phyloP scores from a whole-genome alignment of 1,140 invertebrate genomes.

The Apis laboriosa region DNA sequence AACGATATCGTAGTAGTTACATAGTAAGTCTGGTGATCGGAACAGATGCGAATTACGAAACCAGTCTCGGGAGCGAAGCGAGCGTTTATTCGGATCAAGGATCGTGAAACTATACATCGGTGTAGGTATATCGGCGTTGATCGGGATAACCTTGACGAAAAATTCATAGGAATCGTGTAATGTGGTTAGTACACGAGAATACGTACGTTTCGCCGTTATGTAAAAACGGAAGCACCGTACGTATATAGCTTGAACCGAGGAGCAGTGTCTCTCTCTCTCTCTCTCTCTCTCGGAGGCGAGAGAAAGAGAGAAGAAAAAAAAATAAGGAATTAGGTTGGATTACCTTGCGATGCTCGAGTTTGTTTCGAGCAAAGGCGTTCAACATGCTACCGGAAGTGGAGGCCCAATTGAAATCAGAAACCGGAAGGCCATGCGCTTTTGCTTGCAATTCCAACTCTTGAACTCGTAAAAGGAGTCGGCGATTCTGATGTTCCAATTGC shows the following conservation, averaged over 20 bases:
- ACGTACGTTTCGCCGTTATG: neutral
- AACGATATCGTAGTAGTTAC: constrained; percentile 63
- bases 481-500: constrained; percentile 91
- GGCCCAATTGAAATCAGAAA: constrained; percentile 82
- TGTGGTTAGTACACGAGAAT: neutral
- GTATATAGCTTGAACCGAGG: no score
- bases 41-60: constrained; percentile 66
- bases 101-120: constrained; percentile 55
- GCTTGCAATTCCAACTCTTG: constrained; percentile 88
- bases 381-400: constrained; percentile 71
- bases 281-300: no score
- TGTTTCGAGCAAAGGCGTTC: constrained; percentile 76
- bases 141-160: constrained; percentile 40
- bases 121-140: constrained; percentile 24
- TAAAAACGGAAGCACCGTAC: neutral
- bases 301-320: no score
- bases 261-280: no score
- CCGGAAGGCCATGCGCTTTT: constrained; percentile 85
- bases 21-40: constrained; percentile 36
- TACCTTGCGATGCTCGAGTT: constrained; percentile 80
- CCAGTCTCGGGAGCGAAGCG: constrained; percentile 51
- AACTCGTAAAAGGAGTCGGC: constrained; percentile 88
- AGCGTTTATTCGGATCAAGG: constrained; percentile 69
- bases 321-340: constrained; percentile 6
- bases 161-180: constrained; percentile 5